phyloP scores from a whole-genome alignment of 2,888 invertebrate genomes.

The Nemoura dubitans region DNA sequence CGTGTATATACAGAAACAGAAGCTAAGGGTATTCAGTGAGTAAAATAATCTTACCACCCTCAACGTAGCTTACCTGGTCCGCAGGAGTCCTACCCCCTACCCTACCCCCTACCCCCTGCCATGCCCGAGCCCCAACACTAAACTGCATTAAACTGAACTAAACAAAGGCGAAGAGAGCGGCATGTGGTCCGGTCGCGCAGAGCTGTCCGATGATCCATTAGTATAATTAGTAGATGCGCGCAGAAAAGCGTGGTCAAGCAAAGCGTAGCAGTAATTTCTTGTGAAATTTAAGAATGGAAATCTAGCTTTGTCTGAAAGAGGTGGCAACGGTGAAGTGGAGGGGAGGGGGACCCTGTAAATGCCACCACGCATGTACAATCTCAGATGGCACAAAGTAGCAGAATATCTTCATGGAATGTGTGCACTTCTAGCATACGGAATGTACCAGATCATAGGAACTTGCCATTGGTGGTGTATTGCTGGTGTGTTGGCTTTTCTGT shows the following conservation, averaged over 20 bases:
- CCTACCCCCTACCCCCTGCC: background rate
- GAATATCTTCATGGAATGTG: no score
- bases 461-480: no score
- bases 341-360: background rate
- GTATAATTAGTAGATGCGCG: background rate
- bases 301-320: background rate
- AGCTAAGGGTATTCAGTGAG: background rate
- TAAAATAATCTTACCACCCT: background rate
- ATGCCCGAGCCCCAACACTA: background rate
- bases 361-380: no score
- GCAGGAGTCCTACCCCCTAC: background rate
- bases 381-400: no score
- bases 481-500: no score
- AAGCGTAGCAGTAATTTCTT: background rate
- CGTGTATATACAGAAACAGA: background rate
- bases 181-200: background rate
- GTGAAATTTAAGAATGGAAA: background rate
- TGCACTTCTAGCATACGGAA: no score
- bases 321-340: background rate
- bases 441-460: no score
- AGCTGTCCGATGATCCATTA: background rate
- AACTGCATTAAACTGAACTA: background rate
- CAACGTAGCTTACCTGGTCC: background rate
- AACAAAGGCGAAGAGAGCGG: background rate
- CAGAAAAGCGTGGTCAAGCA: background rate